A percentile compares a stretch with the other conserved stretches of the same genome.
Evolutionary conservation across 2,797 vertebrate species (phyloP).

Genomic region (Corythornis leucogaster): DNA sequence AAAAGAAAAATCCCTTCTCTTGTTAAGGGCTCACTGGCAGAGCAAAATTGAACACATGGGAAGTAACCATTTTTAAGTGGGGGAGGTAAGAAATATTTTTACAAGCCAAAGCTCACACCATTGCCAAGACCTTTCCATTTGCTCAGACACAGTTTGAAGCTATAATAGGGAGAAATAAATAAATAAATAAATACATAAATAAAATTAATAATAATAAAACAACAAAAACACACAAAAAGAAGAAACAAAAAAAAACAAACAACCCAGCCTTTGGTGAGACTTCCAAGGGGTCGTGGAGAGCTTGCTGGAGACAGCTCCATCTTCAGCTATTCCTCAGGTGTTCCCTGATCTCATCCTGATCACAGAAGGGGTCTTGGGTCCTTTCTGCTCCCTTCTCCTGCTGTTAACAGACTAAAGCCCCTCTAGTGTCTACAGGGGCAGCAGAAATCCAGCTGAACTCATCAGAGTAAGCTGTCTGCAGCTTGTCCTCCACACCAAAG

Average conservation of each 20-base stretch:
- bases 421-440: background rate
- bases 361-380: background rate
- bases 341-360: background rate
- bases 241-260: background rate
- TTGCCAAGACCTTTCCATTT: background rate
- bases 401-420: background rate
- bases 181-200: no score
- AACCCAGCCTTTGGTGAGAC: background rate
- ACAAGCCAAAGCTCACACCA: background rate
- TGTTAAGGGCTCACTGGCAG: background rate
- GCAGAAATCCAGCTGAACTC: background rate
- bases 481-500: background rate
- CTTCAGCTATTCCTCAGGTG: background rate
- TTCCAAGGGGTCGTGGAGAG: background rate
- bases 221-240: no score
- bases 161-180: background rate
- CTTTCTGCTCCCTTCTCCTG: background rate
- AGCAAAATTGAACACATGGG: background rate
- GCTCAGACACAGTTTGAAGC: background rate
- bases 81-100: background rate
- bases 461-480: background rate
- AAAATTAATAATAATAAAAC: no score
- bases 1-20: background rate
- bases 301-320: background rate
- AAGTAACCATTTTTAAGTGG: background rate